phyloP scores from a whole-genome alignment of 2,113 vertebrate species.

The Corythornis cristatus region DNA sequence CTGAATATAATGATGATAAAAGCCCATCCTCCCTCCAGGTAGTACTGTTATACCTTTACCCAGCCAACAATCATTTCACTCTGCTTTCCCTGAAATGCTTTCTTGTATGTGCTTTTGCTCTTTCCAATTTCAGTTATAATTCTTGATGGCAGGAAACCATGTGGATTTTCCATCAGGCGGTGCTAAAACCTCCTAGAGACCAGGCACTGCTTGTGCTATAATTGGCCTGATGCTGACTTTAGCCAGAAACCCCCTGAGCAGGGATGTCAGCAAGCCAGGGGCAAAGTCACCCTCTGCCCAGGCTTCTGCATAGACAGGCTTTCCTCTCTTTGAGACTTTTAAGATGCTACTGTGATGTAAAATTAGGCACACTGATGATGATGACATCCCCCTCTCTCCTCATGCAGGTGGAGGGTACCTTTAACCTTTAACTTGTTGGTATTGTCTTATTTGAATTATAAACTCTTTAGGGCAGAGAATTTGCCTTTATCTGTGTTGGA shows the following conservation, averaged over 20 bases:
- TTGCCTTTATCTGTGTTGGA: background rate
- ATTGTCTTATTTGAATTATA: slow-evolving; percentile 23
- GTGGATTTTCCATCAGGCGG: background rate
- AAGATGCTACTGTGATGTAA: background rate
- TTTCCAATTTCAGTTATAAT: background rate
- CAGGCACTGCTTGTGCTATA: accelerated
- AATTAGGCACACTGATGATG: background rate
- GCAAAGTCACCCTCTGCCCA: background rate
- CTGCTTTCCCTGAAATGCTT: background rate
- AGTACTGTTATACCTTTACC: background rate
- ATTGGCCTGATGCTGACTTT: background rate
- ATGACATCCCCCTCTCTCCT: background rate
- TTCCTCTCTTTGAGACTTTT: background rate
- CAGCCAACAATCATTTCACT: background rate
- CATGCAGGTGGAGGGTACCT: background rate
- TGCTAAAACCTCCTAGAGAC: background rate
- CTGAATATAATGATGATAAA: background rate
- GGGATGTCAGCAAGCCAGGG: background rate
- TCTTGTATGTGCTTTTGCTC: background rate
- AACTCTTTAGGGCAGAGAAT: background rate
- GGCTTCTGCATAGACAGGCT: background rate
- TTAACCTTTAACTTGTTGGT: background rate
- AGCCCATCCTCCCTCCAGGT: background rate
- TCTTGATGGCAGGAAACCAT: background rate
- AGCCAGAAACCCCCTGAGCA: background rate